phyloP scores from a whole-genome alignment of 2,113 vertebrate genomes.

The Callionymus lyra region DNA sequence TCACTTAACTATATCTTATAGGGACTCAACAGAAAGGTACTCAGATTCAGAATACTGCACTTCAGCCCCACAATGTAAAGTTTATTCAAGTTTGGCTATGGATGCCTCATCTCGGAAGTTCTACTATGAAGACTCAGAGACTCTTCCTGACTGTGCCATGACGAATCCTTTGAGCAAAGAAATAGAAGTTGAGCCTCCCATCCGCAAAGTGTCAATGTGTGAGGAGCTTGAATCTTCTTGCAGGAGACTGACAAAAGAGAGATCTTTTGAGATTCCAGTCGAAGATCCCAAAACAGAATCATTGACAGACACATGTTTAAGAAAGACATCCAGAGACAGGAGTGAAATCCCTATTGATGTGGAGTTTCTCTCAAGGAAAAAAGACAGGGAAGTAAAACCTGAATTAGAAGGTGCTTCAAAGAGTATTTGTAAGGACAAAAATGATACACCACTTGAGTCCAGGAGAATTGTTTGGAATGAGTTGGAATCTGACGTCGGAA shows the following conservation, averaged over 20 bases:
- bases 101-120: slow-evolving; percentile 44
- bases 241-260: slow-evolving; percentile 34
- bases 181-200: slow-evolving; percentile 29
- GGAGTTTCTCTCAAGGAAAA: slow-evolving; percentile 25
- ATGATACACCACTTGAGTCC: slow-evolving; percentile 37
- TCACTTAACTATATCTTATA: slow-evolving; percentile 23
- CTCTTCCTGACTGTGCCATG: slow-evolving; percentile 29
- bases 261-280: slow-evolving; percentile 16
- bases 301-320: slow-evolving; percentile 16
- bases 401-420: slow-evolving; percentile 36
- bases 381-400: slow-evolving; percentile 23
- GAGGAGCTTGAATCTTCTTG: slow-evolving; percentile 29
- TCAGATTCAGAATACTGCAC: slow-evolving; percentile 47
- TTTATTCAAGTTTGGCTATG: slow-evolving; percentile 21
- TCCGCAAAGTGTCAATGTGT: slow-evolving; percentile 24
- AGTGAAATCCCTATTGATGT: slow-evolving; percentile 27
- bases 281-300: slow-evolving; percentile 31
- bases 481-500: slow-evolving; percentile 29
- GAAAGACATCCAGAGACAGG: slow-evolving; percentile 33
- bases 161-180: slow-evolving; percentile 37
- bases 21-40: slow-evolving; percentile 54
- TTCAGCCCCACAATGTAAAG: slow-evolving; percentile 39
- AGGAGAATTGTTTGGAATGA: slow-evolving; percentile 47
- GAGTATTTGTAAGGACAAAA: slow-evolving; percentile 36
- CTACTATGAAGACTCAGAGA: slow-evolving; percentile 45